A percentile compares a stretch with the other conserved stretches of the same genome.
phyloP scores from a whole-genome alignment of 2,113 vertebrate species.

The Plecturocebus donacophilus region DNA sequence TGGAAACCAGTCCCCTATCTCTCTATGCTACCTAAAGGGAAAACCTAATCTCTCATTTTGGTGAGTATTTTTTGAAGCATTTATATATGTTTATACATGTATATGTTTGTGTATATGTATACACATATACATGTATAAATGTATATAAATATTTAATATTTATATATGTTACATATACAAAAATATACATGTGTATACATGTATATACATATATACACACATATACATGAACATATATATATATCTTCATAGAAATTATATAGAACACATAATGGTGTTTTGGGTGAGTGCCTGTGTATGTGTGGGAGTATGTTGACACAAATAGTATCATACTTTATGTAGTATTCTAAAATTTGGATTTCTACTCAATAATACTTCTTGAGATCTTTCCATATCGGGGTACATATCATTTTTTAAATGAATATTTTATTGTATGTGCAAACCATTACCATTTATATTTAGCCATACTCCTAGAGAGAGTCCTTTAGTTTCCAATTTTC shows the following conservation, averaged over 20 bases:
- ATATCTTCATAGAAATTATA: not conserved
- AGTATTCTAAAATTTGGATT: not conserved
- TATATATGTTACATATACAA: no score
- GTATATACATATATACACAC: not conserved
- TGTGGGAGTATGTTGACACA: not conserved
- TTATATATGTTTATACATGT: not conserved
- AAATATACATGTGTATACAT: no score
- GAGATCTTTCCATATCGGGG: not conserved
- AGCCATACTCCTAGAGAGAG: not conserved
- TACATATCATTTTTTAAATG: not conserved
- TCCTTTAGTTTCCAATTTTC: not conserved
- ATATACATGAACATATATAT: no score
- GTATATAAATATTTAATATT: not conserved
- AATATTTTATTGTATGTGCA: not conserved
- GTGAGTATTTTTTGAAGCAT: not conserved
- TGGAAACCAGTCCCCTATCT: not conserved
- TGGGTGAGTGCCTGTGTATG: accelerated
- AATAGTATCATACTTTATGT: not conserved
- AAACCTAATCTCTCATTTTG: not conserved
- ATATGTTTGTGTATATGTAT: not conserved
- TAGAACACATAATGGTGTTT: not conserved
- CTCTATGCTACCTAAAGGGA: not conserved
- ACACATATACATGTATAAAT: no score
- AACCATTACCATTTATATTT: not conserved
- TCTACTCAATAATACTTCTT: not conserved